Conservation (phyloP, 1,140 invertebrate genomes). For the Drepana arcuata region DNA sequence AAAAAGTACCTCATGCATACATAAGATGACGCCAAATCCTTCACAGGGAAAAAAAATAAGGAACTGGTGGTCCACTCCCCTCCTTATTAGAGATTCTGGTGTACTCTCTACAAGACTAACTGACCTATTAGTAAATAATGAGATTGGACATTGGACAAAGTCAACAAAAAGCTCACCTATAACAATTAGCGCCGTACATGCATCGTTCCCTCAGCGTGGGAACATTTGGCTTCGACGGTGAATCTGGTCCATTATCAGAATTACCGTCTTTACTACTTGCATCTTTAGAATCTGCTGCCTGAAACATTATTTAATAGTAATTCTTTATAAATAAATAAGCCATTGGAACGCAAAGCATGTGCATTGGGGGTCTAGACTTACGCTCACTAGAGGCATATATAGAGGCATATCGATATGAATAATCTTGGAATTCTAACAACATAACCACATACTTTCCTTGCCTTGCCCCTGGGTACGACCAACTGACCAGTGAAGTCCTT, state of each 20-base stretch:
- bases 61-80: not conserved
- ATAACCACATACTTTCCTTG: no score
- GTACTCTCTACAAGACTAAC: not conserved
- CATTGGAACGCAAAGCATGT: no score
- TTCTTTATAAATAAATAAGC: no score
- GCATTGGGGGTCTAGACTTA: no score
- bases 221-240: constrained; percentile 7
- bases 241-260: not conserved
- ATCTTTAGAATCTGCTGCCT: not conserved
- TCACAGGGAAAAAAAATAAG: not conserved
- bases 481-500: constrained; percentile 14
- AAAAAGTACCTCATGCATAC: not conserved
- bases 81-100: not conserved
- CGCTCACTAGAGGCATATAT: no score
- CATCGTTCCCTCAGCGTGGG: constrained; percentile 32
- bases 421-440: not conserved
- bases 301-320: no score
- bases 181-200: constrained; percentile 54
- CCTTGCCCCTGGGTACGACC: constrained; percentile 17
- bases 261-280: not conserved
- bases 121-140: not conserved
- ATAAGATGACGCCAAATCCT: not conserved
- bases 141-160: no score
- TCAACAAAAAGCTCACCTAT: no score
- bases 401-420: not conserved